Evolutionary conservation across 2,888 invertebrate genomes (phyloP), one percentile per base, ranked within the genome.

Genomic region (Ennomos fuscantarius): DNA sequence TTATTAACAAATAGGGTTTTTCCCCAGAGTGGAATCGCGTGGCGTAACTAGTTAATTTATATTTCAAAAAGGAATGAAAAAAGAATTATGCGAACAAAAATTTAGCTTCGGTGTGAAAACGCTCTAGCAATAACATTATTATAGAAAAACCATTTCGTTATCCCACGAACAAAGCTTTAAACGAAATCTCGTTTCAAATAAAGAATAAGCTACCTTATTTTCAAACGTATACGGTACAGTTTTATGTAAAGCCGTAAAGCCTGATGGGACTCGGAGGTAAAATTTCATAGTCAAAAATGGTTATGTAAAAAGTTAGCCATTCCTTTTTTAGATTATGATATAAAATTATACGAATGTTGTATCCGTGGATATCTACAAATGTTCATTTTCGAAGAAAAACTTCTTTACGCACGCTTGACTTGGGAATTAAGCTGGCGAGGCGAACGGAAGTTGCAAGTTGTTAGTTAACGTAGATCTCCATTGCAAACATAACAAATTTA

Each of bases 71-170:
- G n/a, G n/a, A n/a, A n/a, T n/a, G n/a, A n/a, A n/a, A n/a, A n/a
- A n/a, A n/a, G n/a, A n/a, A n/a, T n/a, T n/a, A n/a, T n/a, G n/a
- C 12, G 42, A 43, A 43, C 54, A 46, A 50, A 59, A 58, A 47
- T 24, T 24, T 24, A 5, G 12, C 49, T 32, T 11, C 37, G 9
- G 15, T 31, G 15, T 6, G 15, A 36, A 37, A 46, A 35, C 49
- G 55, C 34, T 46, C 41, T 45, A 11, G 46, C 49, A 42, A 59
- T 54, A 50, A 54, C 58, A 50, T 54, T 59, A 50, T 54, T 59
- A 54, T 50, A 54, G 59, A 59, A 59, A 59, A 59, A 35, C 59
- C 53, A 54, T 59, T 59, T 40, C 31, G 49, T 49, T 59, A 59
- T 50, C 46, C 34, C 10, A 46, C 46, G 10, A 42, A n/a, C 37